phyloP scores from a whole-genome alignment of 2,113 vertebrate genomes.

The Sturnus vulgaris region DNA sequence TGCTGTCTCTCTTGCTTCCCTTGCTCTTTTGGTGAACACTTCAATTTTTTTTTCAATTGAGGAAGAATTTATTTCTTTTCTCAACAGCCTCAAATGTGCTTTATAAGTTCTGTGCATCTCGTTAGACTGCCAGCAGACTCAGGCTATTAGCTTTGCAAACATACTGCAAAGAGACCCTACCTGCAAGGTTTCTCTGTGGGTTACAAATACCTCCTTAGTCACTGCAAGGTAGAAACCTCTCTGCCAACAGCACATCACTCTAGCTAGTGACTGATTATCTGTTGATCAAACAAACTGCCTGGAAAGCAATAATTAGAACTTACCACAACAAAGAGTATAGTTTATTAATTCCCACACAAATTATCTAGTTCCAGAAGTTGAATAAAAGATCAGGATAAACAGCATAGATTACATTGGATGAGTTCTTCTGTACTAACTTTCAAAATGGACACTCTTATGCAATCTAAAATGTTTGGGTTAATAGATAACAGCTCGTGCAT shows the following conservation, averaged over 20 bases:
- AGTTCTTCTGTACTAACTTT: neutral
- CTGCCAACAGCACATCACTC: neutral
- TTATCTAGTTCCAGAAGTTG: neutral
- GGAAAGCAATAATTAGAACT: neutral
- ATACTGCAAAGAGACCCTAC: neutral
- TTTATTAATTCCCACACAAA: constrained; percentile 43
- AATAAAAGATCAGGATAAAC: constrained; percentile 24
- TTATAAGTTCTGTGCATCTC: neutral
- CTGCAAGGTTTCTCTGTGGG: neutral
- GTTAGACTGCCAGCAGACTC: neutral
- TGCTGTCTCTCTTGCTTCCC: neutral
- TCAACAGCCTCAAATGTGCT: neutral
- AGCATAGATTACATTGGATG: neutral
- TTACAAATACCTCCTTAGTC: neutral
- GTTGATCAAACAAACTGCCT: constrained; percentile 3
- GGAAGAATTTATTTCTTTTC: neutral
- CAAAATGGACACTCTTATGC: neutral
- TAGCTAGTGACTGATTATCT: neutral
- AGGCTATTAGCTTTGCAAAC: neutral
- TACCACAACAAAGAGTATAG: neutral
- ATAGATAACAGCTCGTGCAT: constrained; percentile 44
- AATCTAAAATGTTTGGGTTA: constrained; percentile 40
- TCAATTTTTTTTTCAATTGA: neutral
- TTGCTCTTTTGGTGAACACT: neutral
- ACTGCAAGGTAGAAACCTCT: neutral